Conservation (phyloP, 2,888 invertebrate genomes). For the Galerucella calmariensis region DNA sequence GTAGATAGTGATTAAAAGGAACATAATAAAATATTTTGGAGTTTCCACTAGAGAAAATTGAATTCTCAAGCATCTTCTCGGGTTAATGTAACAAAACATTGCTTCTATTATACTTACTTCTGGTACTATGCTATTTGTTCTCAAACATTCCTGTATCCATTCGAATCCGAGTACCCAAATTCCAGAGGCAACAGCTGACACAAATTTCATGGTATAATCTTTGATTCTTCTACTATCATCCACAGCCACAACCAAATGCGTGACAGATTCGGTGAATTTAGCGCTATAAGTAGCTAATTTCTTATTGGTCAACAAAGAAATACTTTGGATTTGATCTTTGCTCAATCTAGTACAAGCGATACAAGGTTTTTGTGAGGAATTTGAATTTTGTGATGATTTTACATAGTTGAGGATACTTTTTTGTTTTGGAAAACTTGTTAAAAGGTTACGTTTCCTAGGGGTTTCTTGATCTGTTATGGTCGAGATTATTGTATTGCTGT, state of each 20-base stretch:
- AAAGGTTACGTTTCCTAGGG: constrained; percentile 39
- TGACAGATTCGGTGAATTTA: constrained; percentile 55
- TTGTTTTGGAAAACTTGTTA: constrained; percentile 57
- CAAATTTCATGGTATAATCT: constrained; percentile 67
- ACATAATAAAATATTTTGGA: too few species aligned
- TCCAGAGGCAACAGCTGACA: constrained; percentile 69
- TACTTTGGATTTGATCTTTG: constrained; percentile 54
- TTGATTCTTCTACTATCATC: constrained; percentile 55
- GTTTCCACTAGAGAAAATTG: too few species aligned
- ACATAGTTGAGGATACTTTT: constrained; percentile 59
- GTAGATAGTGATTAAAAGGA: too few species aligned
- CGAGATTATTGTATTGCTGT: neutral
- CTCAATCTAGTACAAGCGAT: constrained; percentile 57
- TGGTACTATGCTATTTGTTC: constrained; percentile 61
- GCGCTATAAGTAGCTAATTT: constrained; percentile 55
- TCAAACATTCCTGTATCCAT: constrained; percentile 68
- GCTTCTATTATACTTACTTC: constrained; percentile 62
- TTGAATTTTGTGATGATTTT: constrained; percentile 29
- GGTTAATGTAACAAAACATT: too few species aligned
- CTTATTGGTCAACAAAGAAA: constrained; percentile 56
- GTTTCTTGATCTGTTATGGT: constrained; percentile 43
- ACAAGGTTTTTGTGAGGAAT: constrained; percentile 52
- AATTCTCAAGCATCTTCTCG: too few species aligned
- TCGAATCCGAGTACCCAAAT: constrained; percentile 70
- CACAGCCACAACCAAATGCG: constrained; percentile 60